Evolutionary conservation across 2,888 invertebrate species (phyloP).

Genomic region (Metellina segmentata): DNA sequence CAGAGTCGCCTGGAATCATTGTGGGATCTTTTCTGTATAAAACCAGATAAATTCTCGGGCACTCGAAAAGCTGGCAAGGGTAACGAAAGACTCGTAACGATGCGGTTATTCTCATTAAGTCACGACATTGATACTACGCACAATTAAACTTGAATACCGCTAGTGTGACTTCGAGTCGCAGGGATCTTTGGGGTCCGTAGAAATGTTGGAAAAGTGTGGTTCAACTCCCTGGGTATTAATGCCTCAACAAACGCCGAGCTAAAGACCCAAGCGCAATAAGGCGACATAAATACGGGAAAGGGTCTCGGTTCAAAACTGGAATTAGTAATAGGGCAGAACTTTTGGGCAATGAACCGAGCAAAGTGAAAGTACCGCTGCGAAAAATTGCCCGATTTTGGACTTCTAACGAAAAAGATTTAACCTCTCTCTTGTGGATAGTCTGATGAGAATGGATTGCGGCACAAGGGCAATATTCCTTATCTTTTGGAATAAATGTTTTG

Average conservation of each 20-base stretch:
- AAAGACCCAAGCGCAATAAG: slow-evolving; percentile 39
- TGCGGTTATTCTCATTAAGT: slow-evolving; percentile 33
- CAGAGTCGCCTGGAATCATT: not conserved
- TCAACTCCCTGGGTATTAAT: slow-evolving; percentile 38
- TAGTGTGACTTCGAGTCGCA: slow-evolving; percentile 27
- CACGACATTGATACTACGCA: slow-evolving; percentile 27
- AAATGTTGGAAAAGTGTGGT: slow-evolving; percentile 9
- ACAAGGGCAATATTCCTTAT: not conserved
- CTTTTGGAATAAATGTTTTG: too few species aligned
- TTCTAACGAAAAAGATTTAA: not conserved
- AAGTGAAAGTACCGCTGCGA: slow-evolving; percentile 10
- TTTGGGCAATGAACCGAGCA: slow-evolving; percentile 35
- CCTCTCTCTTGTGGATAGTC: not conserved
- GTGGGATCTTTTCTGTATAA: not conserved
- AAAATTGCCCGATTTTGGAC: slow-evolving; percentile 12
- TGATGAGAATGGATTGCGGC: not conserved
- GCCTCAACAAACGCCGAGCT: slow-evolving; percentile 1
- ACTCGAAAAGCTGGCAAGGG: not conserved
- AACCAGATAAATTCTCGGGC: not conserved
- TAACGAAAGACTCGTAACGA: not conserved
- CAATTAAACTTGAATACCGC: slow-evolving; percentile 57
- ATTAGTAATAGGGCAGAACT: slow-evolving; percentile 59
- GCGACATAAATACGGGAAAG: slow-evolving; percentile 10
- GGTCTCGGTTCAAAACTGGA: slow-evolving; percentile 18
- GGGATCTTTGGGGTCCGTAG: slow-evolving; percentile 29